Percentiles rank a stretch among this genome's conserved stretches.
These are phyloP conservation scores for Dromaius novaehollandiae DNA, from an alignment of 2,113 vertebrate genomes.

Conservation along the genomic window DNA sequence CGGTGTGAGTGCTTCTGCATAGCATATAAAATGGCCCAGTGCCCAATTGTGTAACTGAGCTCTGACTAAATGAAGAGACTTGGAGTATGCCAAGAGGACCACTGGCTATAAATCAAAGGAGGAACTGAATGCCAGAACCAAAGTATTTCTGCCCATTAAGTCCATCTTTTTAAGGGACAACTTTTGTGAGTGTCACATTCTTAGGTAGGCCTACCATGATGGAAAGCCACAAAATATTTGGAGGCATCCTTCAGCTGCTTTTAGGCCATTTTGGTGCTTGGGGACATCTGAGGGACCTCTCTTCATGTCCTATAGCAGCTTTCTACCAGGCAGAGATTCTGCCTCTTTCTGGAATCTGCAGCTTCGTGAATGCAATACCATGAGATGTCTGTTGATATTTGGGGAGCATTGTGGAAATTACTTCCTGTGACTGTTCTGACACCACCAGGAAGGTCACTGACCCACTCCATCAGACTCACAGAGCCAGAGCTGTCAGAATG, in stretches of 20 bases:
- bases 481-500: background rate
- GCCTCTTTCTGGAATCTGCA: background rate
- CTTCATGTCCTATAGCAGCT: background rate
- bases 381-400: background rate
- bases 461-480: background rate
- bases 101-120: background rate
- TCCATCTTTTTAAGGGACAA: background rate
- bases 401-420: background rate
- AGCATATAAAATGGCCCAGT: background rate
- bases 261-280: background rate
- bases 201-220: background rate
- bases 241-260: background rate
- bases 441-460: background rate
- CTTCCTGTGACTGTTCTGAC: background rate
- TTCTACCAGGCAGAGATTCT: background rate
- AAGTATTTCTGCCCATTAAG: background rate
- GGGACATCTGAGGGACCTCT: background rate
- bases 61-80: background rate
- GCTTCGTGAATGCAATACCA: background rate
- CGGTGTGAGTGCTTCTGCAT: rapidly evolving
- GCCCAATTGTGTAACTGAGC: background rate
- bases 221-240: background rate
- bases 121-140: background rate
- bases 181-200: background rate
- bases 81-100: background rate